Percentiles rank a stretch among this genome's conserved stretches.
Evolutionary conservation across 2,888 invertebrate genomes (phyloP).

Genomic region (Glyphotaelius pellucidus): DNA sequence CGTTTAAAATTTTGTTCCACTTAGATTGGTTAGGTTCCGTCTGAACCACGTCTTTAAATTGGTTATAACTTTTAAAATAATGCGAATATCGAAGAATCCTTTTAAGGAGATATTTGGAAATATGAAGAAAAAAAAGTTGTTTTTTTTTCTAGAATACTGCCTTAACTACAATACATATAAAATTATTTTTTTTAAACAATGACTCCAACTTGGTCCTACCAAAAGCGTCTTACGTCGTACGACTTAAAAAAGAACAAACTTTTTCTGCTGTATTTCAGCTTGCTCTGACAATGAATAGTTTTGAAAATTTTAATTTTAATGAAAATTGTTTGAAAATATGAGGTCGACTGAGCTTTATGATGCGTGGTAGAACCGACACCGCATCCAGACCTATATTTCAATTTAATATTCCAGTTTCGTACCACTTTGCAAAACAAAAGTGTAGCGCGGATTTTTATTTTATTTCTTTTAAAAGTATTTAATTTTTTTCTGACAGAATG

Average conservation of each 20-base stretch:
- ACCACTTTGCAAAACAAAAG: slow-evolving; percentile 13
- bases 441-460: slow-evolving; percentile 7
- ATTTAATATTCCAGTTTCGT: slow-evolving; percentile 33
- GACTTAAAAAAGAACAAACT: background rate
- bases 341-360: slow-evolving; percentile 18
- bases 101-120: no score
- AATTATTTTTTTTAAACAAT: background rate
- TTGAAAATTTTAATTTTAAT: background rate
- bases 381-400: slow-evolving; percentile 14
- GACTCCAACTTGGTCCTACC: background rate
- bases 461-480: background rate
- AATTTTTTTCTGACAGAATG: background rate
- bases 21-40: no score
- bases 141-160: no score
- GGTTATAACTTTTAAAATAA: no score
- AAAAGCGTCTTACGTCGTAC: background rate
- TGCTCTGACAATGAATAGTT: background rate
- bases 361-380: background rate
- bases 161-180: no score
- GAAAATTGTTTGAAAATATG: slow-evolving; percentile 13
- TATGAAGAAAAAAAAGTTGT: no score
- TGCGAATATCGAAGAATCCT: no score
- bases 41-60: no score
- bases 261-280: background rate
- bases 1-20: no score